Conservation (phyloP, 2,797 vertebrate species). For the Enteromius viviparus region DNA sequence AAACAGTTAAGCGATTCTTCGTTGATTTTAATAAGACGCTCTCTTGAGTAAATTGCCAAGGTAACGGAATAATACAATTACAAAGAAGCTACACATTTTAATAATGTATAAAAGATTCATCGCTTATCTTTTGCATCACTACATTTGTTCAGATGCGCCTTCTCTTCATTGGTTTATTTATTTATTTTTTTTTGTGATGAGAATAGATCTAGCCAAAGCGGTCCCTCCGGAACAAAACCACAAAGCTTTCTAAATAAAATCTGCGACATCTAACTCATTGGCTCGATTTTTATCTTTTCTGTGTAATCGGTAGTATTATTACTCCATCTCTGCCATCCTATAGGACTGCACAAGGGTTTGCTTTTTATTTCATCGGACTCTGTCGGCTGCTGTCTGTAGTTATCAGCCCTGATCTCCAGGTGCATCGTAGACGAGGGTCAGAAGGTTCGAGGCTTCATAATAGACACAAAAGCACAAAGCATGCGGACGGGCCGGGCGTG, state of each 20-base stretch:
- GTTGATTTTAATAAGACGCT: conserved; percentile 8
- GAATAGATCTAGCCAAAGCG: conserved; percentile 12
- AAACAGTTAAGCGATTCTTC: background rate
- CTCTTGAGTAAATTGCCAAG: background rate
- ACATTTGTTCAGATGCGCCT: conserved; percentile 3
- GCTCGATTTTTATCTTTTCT: conserved; percentile 32
- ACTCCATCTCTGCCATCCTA: background rate
- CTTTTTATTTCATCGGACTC: conserved; percentile 19
- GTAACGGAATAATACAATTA: conserved; percentile 1
- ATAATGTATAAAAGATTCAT: conserved; percentile 16
- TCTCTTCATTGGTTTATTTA: conserved; percentile 18
- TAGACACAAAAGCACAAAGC: conserved; percentile 58
- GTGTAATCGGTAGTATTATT: conserved; percentile 22
- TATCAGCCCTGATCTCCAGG: conserved; percentile 82
- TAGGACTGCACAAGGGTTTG: background rate
- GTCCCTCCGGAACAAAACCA: conserved; percentile 1
- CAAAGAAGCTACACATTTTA: background rate
- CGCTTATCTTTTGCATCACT: conserved; percentile 21
- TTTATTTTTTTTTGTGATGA: background rate
- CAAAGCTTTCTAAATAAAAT: conserved; percentile 29
- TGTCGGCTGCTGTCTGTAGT: conserved; percentile 56
- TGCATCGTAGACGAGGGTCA: conserved; percentile 73
- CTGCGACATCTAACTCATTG: conserved; percentile 4
- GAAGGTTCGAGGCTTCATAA: conserved; percentile 66
- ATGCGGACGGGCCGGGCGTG: conserved; percentile 52